phyloP scores from a whole-genome alignment of 2,113 vertebrate species.

The Notarius lentiginosus region DNA sequence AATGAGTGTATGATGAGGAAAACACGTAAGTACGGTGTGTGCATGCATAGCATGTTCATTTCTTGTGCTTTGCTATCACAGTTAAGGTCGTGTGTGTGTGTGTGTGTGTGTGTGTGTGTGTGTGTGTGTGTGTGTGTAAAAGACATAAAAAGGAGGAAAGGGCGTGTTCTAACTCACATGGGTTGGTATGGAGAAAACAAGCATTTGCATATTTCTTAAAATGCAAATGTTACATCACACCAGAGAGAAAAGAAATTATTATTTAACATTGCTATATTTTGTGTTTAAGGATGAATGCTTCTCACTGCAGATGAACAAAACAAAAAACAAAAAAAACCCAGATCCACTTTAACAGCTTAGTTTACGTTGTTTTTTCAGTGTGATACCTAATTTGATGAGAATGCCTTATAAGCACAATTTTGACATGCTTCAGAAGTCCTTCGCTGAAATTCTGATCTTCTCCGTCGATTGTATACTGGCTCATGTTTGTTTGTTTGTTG shows the following conservation, averaged over 20 bases:
- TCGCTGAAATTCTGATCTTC: neutral
- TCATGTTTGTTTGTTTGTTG: neutral
- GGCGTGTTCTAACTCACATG: slow-evolving; percentile 59
- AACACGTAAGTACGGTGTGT: slow-evolving; percentile 51
- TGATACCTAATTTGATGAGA: neutral
- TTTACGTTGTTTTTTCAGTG: neutral
- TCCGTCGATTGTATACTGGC: neutral
- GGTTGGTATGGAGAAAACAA: slow-evolving; percentile 73
- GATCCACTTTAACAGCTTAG: neutral
- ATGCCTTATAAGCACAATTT: neutral
- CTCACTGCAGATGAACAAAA: neutral
- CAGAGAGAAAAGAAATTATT: slow-evolving; percentile 28
- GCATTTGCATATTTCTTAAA: slow-evolving; percentile 41
- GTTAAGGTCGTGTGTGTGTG: slow-evolving; percentile 61
- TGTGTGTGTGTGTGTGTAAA: slow-evolving; percentile 53
- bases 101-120: too few species aligned
- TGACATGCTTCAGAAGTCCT: neutral
- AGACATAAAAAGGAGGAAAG: slow-evolving; percentile 58
- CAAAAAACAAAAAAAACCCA: neutral
- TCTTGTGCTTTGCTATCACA: slow-evolving; percentile 65
- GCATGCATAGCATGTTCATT: slow-evolving; percentile 57
- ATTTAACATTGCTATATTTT: neutral
- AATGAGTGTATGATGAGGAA: slow-evolving; percentile 18
- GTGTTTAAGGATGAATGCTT: neutral
- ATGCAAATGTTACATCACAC: slow-evolving; percentile 55